A percentile compares a stretch with the other conserved stretches of the same genome.
phyloP scores from a whole-genome alignment of 2,113 vertebrate genomes.

The Lontra canadensis region DNA sequence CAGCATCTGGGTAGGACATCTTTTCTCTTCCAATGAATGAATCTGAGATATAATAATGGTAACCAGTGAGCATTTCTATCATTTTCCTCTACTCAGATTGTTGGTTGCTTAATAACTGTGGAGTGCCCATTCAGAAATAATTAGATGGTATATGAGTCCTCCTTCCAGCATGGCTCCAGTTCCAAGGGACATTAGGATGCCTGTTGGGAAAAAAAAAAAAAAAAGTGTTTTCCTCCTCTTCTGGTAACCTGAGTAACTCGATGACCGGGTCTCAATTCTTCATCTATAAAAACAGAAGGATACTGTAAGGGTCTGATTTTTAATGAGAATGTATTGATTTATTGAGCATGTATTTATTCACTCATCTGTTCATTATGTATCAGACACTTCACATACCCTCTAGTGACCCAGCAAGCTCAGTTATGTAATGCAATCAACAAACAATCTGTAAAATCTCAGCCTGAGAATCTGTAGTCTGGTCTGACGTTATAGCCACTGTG shows the following conservation, averaged over 20 bases:
- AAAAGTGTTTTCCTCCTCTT: background rate
- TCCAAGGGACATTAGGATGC: background rate
- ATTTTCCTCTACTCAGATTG: background rate
- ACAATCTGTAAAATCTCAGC: background rate
- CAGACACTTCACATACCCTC: background rate
- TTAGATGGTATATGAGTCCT: background rate
- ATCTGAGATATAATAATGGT: background rate
- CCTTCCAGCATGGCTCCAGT: background rate
- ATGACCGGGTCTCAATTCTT: background rate
- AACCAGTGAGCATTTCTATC: background rate
- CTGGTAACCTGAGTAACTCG: background rate
- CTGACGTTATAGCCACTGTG: background rate
- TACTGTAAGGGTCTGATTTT: background rate
- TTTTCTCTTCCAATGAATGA: background rate
- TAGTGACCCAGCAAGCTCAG: background rate
- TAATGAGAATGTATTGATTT: background rate
- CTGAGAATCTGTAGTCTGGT: background rate
- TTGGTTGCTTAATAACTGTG: background rate
- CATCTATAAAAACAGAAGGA: background rate
- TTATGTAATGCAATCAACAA: background rate
- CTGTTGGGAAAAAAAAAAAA: background rate
- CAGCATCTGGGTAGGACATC: constrained; percentile 84
- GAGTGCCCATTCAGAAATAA: background rate
- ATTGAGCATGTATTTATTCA: background rate
- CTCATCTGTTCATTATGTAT: background rate